Base-by-base conservation (phyloP, 2,113 vertebrate species). In the Sylvietta virens region DNA sequence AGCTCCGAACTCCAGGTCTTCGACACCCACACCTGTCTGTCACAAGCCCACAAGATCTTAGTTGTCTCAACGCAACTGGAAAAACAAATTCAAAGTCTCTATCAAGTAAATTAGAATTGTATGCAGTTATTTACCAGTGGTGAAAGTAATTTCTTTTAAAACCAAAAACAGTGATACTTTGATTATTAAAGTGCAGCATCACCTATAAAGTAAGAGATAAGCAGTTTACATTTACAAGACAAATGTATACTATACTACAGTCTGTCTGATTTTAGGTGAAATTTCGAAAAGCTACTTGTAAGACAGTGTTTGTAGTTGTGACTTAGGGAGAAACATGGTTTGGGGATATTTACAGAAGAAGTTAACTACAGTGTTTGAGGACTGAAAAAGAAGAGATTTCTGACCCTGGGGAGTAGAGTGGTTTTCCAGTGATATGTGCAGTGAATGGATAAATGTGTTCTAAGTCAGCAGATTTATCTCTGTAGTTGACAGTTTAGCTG, bases 381-480 rank as follows among this genome's bases (percentile, higher is more conserved):
- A 77, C 12, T 33, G 3, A 16, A 45, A 56, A 15, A 54, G 60
- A 8, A 39, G 58, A 50, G 5, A 27, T 60, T 72, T 60, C 31
- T 95, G 56, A 65, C 69, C 61, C 61, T 47, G 11, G 77, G 80
- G 72, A 74, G 33, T 44, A 47, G 58, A 44, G 45, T 35, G 30
- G 53, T 64, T 72, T 89, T 86, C 65, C 39, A 65, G 54, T 76
- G 65, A 65, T 72, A 76, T 10, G 40, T 88, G 37, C 19, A 21
- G 76, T 47, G 82, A 86, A 69, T 53, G 56, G 65, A 76, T 95
- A 86, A 86, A 93, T 74, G 60, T 50, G 31, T 45, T 96, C 79
- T 74, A 71, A 81, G 67, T 96, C 95, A 96, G 85, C 86, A 95
- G 61, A 92, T 95, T 65, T 78, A 42, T 94, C 90, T 95, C 88